Base-by-base conservation (phyloP, 2,113 vertebrate species). In the Semicossyphus pulcher region DNA sequence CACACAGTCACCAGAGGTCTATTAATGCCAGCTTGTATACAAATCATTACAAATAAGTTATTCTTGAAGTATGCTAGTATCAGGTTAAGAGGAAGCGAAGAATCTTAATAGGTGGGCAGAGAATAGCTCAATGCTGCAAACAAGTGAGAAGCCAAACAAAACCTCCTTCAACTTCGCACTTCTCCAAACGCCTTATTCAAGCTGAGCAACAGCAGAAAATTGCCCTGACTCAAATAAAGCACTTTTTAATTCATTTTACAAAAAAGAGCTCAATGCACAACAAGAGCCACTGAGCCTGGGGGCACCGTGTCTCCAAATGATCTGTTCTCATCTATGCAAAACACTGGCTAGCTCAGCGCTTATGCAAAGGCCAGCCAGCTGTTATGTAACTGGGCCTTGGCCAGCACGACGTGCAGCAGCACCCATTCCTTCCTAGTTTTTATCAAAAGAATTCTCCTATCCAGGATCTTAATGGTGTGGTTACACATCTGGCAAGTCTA, bases 241-340 rank as follows among this genome's bases (percentile, higher is more conserved):
- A 11, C 20, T 54, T 75, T 75, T 76, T 49, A 15, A 56, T 68
- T 44, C 5, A 15, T 49, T 72, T 44, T 61, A 18, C 70, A 72
- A 56, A 80, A 37, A 41, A 65, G 1, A 10, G 11, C 34, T 64
- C 7, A 20, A 72, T 25, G n/a, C 28, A 84, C 37, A 81, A 59
- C 31, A 32, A 56, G 7, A 25, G 29, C 7, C 7, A 10, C 15
- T 29, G 42, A 7, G 53, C 34, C 67, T 7, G 4, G 4, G 6
- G 26, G 14, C 23, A 74, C 56, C 1, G 11, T 6, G 25, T 67
- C 44, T 76, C 23, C 23, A 70, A 77, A 85, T 42, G 21, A 49
- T 1, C 31, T 79, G 32, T 60, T 52, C 56, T 70, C 41, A 67
- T 56, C 65, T 80, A 83, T 67, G 57, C 72, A 76, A 73, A 72